Evolutionary conservation across 2,888 invertebrate species (phyloP), one percentile per base, ranked within the genome.

Genomic region (Drosophila barbarae): DNA sequence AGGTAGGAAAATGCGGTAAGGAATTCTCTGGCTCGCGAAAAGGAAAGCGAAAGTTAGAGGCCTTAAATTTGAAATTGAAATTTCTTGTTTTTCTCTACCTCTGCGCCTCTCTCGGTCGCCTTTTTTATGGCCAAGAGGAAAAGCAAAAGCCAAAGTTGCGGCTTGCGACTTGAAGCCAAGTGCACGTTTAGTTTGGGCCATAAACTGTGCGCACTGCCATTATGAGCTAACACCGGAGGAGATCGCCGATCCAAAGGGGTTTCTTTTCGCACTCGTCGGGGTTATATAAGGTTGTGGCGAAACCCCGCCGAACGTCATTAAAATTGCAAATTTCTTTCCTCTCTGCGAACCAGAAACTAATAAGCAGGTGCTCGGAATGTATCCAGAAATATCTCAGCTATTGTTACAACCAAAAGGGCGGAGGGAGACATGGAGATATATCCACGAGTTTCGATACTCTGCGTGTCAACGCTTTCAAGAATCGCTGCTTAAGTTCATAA

Each of bases 1-100:
- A 38, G 41, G 42, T 28, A 10, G 42, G 47, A 39, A 64, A 71
- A 55, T 67, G 67, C 23, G 52, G 71, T 42, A 51, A 69, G 52
- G 59, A 73, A 84, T 67, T 63, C 63, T 63, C 26, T 46, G 5
- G 30, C 13, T 30, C 12, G 26, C 41, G 59, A 69, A 49, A 49
- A 69, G 47, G 59, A 76, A 77, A 77, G 83, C 77, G 77, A 78
- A 78, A 78, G 77, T 84, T 64, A 30, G 50, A 49, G 42, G 56
- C 67, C 66, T 75, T 32, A 54, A 72, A 67, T 66, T 51, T 58
- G n/a, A 67, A 72, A 75, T 66, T 70, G 50, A 70, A 78, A 69
- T 67, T 72, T 76, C 66, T 60, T 54, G 72, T 41, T 72, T 46
- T 30, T 8, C 26, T 3, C 28, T 7, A 28, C 15, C 28, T 39